A percentile compares a stretch with the other conserved stretches of the same genome.
These are phyloP conservation scores for Micronycteris hirsuta DNA, from an alignment of 2,113 vertebrate species.

Conservation along the genomic window DNA sequence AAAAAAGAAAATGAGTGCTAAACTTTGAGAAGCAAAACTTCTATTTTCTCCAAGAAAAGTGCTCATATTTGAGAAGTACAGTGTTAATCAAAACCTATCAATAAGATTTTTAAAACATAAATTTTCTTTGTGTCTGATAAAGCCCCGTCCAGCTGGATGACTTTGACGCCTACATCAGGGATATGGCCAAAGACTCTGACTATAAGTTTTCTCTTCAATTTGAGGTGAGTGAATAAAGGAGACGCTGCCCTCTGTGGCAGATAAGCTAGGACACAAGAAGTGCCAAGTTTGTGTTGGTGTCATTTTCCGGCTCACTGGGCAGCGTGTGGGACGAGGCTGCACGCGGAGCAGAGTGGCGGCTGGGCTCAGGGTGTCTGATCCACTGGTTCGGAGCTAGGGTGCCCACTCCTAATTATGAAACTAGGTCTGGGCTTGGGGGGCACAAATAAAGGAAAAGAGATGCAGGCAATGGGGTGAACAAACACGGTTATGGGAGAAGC, in stretches of 20 bases:
- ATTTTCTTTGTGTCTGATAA: conserved; percentile 64
- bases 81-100: neutral
- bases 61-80: neutral
- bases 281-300: rapidly evolving
- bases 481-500: neutral
- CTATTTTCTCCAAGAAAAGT: neutral
- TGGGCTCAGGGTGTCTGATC: neutral
- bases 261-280: neutral
- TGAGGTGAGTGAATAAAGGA: conserved; percentile 84
- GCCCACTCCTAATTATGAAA: neutral
- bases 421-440: neutral
- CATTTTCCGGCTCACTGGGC: neutral
- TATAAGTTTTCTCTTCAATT: conserved; percentile 99
- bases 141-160: conserved; percentile 95
- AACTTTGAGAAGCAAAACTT: neutral
- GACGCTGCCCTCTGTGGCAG: neutral
- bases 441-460: neutral
- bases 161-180: conserved; percentile 94
- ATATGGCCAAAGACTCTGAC: conserved; percentile 98
- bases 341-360: rapidly evolving
- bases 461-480: neutral
- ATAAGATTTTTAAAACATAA: neutral
- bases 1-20: neutral
- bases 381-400: neutral
- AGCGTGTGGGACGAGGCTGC: rapidly evolving